phyloP scores from a whole-genome alignment of 30 jellyfish, hydroid and myxozoan genomes.

The Aurelia sp. region DNA sequence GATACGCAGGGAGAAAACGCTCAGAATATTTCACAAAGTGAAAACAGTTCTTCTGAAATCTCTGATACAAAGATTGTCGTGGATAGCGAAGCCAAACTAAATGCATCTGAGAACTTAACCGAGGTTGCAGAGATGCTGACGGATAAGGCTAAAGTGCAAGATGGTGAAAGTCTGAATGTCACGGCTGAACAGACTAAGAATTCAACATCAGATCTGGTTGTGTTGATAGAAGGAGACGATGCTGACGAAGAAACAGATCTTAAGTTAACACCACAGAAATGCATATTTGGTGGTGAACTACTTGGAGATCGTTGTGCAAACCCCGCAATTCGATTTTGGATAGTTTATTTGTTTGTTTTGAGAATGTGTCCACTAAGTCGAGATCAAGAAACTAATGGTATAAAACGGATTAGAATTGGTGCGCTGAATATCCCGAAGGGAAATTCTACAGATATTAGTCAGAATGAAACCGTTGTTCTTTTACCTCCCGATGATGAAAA shows the following conservation, averaged over 20 bases:
- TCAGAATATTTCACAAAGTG: not conserved
- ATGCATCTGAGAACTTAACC: not conserved
- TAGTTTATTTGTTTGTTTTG: constrained; percentile 37
- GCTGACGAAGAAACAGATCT: constrained; percentile 64
- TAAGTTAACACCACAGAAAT: not conserved
- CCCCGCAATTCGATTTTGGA: constrained; percentile 50
- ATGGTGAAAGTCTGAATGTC: not conserved
- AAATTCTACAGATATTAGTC: not conserved
- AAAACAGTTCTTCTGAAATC: not conserved
- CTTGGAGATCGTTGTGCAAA: constrained; percentile 59
- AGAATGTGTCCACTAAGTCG: constrained; percentile 65
- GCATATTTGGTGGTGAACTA: constrained; percentile 49
- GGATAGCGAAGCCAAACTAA: constrained; percentile 3
- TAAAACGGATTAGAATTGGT: too few species aligned
- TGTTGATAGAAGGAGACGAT: constrained; percentile 67
- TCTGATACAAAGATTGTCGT: not conserved
- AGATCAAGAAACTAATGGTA: not conserved
- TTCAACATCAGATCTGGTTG: constrained; percentile 27
- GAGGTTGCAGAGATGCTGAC: not conserved
- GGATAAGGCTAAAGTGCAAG: not conserved
- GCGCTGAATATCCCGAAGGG: not conserved
- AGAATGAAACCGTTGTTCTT: too few species aligned
- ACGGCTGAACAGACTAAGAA: not conserved
- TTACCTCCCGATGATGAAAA: too few species aligned
- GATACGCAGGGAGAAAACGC: not conserved